These are phyloP conservation scores for Oncorhynchus nerka DNA, from an alignment of 2,113 vertebrate species.

Conservation along the genomic window DNA sequence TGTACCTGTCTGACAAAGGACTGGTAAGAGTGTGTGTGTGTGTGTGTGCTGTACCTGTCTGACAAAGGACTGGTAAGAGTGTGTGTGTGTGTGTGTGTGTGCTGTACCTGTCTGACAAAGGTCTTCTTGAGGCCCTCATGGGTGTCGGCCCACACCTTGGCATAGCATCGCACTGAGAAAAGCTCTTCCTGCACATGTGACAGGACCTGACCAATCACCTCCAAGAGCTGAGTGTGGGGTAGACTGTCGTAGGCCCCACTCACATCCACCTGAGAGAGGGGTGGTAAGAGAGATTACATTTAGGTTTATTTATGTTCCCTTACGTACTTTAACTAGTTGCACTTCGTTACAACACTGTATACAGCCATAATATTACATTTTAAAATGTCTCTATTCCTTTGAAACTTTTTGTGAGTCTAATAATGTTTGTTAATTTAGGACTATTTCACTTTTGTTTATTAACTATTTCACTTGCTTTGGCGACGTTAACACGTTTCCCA, in stretches of 20 bases:
- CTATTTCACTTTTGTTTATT: too few relatives aligned
- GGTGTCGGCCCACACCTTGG: constrained; percentile 72
- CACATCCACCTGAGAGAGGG: constrained; percentile 80
- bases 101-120: constrained; percentile 76
- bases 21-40: background rate
- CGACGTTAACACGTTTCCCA: too few relatives aligned
- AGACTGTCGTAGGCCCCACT: constrained; percentile 87
- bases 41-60: constrained; percentile 76
- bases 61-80: background rate
- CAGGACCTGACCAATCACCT: constrained; percentile 78
- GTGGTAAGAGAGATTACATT: background rate
- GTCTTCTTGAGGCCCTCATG: constrained; percentile 69
- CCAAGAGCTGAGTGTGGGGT: constrained; percentile 82
- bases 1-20: constrained; percentile 76
- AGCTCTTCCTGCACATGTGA: constrained; percentile 60
- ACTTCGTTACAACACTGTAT: too few relatives aligned
- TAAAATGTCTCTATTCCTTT: too few relatives aligned
- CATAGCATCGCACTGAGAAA: constrained; percentile 81
- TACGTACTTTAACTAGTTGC: too few relatives aligned
- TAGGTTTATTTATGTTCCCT: too few relatives aligned
- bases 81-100: background rate
- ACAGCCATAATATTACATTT: too few relatives aligned
- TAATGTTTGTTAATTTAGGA: too few relatives aligned
- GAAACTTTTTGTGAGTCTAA: too few relatives aligned
- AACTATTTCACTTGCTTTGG: too few relatives aligned